Evolutionary conservation across 2,113 vertebrate species (phyloP).

Genomic region (Hippolais icterina): DNA sequence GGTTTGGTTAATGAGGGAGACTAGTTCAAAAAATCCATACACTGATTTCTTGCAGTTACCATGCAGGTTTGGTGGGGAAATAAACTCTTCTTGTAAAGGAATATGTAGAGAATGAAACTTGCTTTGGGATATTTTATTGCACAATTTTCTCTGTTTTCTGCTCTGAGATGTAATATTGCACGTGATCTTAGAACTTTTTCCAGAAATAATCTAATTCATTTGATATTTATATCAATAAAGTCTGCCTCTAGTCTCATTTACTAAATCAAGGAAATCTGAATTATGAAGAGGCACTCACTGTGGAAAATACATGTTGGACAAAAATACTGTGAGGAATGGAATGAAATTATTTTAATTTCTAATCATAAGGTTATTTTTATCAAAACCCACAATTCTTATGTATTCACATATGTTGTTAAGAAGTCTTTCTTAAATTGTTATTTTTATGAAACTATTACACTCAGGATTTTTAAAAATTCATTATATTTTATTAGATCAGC

Average conservation of each 20-base stretch:
- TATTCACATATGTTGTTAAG: slow-evolving; percentile 29
- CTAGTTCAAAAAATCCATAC: neutral
- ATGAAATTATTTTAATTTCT: slow-evolving; percentile 24
- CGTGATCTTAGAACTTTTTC: neutral
- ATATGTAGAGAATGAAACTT: neutral
- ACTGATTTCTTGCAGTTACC: neutral
- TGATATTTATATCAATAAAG: neutral
- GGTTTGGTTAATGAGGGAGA: neutral
- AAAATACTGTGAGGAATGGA: neutral
- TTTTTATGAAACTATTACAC: slow-evolving; percentile 71
- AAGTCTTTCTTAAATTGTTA: slow-evolving; percentile 67
- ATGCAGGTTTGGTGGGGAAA: neutral
- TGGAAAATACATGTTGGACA: neutral
- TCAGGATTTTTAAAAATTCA: slow-evolving; percentile 66
- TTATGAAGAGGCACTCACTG: neutral
- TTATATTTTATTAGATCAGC: slow-evolving; percentile 76
- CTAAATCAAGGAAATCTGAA: neutral
- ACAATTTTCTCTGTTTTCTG: neutral
- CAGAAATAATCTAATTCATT: neutral
- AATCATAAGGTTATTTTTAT: slow-evolving; percentile 20
- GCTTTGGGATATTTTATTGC: neutral
- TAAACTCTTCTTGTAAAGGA: neutral
- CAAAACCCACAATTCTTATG: slow-evolving; percentile 57
- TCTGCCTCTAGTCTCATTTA: neutral
- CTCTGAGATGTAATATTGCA: neutral